Conservation (phyloP, 2,888 invertebrate genomes). For the Helobdella robusta region DNA sequence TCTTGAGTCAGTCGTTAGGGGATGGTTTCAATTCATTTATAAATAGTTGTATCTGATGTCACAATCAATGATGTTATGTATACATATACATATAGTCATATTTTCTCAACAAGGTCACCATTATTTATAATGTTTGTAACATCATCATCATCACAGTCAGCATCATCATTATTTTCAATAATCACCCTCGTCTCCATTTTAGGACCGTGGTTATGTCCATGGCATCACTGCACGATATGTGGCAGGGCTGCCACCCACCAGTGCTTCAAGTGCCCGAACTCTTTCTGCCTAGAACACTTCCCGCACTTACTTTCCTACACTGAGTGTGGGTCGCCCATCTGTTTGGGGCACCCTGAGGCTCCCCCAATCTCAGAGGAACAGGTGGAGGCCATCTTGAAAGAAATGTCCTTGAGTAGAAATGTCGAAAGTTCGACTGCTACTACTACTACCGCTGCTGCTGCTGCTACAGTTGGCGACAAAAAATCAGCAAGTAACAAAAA, state of each 20-base stretch:
- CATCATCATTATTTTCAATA: background rate
- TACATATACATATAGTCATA: no score
- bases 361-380: slow-evolving; percentile 19
- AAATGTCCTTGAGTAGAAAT: slow-evolving; percentile 14
- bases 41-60: no score
- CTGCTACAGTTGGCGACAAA: background rate
- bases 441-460: background rate
- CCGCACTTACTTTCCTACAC: slow-evolving; percentile 39
- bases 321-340: slow-evolving; percentile 26
- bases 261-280: slow-evolving; percentile 54
- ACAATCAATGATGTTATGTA: no score
- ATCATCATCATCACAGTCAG: background rate
- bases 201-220: slow-evolving; percentile 56
- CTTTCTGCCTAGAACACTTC: slow-evolving; percentile 50
- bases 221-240: slow-evolving; percentile 55
- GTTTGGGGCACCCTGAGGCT: slow-evolving; percentile 29
- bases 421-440: background rate
- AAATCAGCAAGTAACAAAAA: background rate
- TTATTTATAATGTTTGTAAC: background rate
- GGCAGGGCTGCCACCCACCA: slow-evolving; percentile 49
- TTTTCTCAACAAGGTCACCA: no score
- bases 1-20: no score
- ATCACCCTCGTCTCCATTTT: slow-evolving; percentile 26
- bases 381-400: slow-evolving; percentile 15
- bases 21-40: no score